phyloP scores from a whole-genome alignment of 2,888 invertebrate species.

The Caenorhabditis sp. region DNA sequence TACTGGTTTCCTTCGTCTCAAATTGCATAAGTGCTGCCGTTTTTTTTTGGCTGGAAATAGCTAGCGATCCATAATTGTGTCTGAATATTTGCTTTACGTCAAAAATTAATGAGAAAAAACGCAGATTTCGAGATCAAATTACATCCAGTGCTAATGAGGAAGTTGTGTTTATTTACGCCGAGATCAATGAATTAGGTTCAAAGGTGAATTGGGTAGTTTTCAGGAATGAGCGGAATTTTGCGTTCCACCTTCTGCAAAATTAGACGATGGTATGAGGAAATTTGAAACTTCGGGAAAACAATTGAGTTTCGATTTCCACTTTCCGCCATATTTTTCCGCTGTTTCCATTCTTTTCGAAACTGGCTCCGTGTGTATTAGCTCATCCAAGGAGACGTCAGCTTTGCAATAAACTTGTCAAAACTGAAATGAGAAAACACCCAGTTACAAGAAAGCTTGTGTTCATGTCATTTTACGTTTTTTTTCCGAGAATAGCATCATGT shows the following conservation, averaged over 20 bases:
- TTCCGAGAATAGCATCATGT: background rate
- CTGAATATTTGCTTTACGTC: slow-evolving; percentile 24
- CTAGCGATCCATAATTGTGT: background rate
- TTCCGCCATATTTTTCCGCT: too few relatives aligned
- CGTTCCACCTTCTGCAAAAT: too few relatives aligned
- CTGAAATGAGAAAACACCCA: slow-evolving; percentile 2
- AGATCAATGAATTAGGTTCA: slow-evolving; percentile 16
- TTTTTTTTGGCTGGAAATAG: slow-evolving; percentile 18
- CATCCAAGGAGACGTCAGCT: slow-evolving; percentile 8
- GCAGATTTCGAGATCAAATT: slow-evolving; percentile 1
- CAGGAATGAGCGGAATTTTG: too few relatives aligned
- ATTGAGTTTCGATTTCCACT: too few relatives aligned
- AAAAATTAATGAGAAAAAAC: slow-evolving; percentile 21
- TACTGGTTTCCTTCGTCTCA: slow-evolving; percentile 21
- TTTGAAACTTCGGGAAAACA: too few relatives aligned
- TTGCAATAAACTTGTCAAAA: slow-evolving; percentile 20
- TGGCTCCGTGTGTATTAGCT: slow-evolving; percentile 2
- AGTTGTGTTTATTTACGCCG: slow-evolving; percentile 2
- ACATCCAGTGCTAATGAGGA: slow-evolving; percentile 10
- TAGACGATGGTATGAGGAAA: too few relatives aligned
- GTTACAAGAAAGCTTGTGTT: background rate
- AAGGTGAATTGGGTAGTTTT: background rate
- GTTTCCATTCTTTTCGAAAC: too few relatives aligned
- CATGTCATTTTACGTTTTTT: slow-evolving; percentile 6
- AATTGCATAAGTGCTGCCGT: slow-evolving; percentile 27